phyloP scores from a whole-genome alignment of 2,888 invertebrate genomes.

The Monochamus alternatus region DNA sequence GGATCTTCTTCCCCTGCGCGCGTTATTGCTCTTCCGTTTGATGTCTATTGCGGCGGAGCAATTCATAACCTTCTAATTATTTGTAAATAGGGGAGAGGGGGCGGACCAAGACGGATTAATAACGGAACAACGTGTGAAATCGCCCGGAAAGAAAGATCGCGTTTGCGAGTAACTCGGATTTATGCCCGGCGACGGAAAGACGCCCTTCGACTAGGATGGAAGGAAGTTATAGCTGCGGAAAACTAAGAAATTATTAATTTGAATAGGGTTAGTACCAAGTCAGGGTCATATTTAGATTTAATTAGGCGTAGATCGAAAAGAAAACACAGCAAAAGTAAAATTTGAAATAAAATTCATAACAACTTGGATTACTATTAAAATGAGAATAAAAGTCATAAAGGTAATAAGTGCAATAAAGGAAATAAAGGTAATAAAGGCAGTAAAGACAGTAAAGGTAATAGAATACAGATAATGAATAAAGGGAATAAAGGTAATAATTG shows the following conservation, averaged over 20 bases:
- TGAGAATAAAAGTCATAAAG: no score
- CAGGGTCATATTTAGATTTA: no score
- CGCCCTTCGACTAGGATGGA: neutral
- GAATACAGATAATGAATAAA: no score
- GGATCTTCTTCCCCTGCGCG: conserved; percentile 55
- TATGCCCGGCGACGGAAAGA: conserved; percentile 11
- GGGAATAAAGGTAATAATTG: no score
- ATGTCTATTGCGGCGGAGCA: conserved; percentile 29
- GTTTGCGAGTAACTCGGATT: neutral
- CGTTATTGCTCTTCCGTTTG: conserved; percentile 46
- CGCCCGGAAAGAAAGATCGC: conserved; percentile 26
- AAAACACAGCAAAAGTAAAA: no score
- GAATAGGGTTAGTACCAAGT: no score
- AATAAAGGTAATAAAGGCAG: no score
- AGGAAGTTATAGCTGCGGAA: neutral
- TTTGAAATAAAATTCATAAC: no score
- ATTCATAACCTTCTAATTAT: conserved; percentile 60
- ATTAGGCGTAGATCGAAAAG: no score
- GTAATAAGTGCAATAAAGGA: no score
- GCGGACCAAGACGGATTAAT: conserved; percentile 44
- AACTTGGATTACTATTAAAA: no score
- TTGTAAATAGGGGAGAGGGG: conserved; percentile 53
- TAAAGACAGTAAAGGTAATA: no score
- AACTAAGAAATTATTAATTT: neutral
- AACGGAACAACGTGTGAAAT: conserved; percentile 38